phyloP scores from a whole-genome alignment of 2,888 invertebrate species.

The Drosophila meridiana region DNA sequence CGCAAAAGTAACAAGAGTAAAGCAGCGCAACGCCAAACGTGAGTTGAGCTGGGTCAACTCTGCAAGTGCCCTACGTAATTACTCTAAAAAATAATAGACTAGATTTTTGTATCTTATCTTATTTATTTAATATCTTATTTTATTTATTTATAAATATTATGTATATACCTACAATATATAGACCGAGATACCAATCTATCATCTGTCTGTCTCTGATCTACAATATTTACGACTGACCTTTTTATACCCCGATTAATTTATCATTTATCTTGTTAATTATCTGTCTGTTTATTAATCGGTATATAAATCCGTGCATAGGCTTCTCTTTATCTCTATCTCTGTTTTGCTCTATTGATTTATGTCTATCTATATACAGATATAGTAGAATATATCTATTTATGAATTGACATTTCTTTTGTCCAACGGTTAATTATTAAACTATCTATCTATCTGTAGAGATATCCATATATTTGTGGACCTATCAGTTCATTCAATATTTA shows the following conservation, averaged over 20 bases:
- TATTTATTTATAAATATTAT: too few species aligned
- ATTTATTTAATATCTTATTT: too few species aligned
- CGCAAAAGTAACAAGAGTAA: constrained; percentile 47
- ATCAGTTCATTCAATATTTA: not conserved
- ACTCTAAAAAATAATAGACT: not conserved
- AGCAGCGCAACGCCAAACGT: constrained; percentile 28
- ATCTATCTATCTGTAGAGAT: not conserved
- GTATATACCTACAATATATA: too few species aligned
- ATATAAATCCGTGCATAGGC: not conserved
- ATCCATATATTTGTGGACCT: not conserved
- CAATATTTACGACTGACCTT: not conserved
- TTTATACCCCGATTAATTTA: not conserved
- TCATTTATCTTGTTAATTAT: not conserved
- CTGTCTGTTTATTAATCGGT: not conserved
- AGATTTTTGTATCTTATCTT: too few species aligned
- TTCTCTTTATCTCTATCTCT: not conserved
- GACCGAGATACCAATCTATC: too few species aligned
- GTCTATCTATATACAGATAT: not conserved
- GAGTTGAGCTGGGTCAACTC: constrained; percentile 5
- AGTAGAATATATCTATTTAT: not conserved
- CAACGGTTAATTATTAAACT: too few species aligned
- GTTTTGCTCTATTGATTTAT: not conserved
- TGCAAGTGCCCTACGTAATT: constrained; percentile 6
- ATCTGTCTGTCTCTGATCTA: not conserved
- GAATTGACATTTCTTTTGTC: not conserved